Base-by-base conservation (phyloP, 2,797 vertebrate species). In the Alca torda region DNA sequence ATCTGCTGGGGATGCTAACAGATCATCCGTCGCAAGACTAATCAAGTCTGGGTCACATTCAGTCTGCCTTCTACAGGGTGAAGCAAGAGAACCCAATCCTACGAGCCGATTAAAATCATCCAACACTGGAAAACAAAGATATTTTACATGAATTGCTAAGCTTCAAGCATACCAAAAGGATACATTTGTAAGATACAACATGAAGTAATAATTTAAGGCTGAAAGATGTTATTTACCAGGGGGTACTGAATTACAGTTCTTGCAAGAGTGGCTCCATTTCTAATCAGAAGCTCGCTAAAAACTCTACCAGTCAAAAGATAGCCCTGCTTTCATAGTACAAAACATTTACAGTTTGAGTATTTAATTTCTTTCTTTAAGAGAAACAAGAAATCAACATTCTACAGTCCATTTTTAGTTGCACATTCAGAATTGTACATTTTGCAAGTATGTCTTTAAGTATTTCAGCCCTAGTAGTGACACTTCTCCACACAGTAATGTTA, bases 11-110 rank as follows among this genome's bases (percentile, higher is more conserved):
- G 99, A 97, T 14, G 95, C 95, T 85, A 99, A 93, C 6, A 99
- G 98, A 87, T 99, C 99, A 39, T 99, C 99, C 0, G 99, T 99
- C 6, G 98, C 98, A 84, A 99, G 97, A 48, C 99, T 99, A 28
- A 98, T 56, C 17, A 96, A 93, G 76, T 99, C 99, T 4, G 93
- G 64, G 70, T 99, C 98, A 86, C 79, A 45, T 21, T 77, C 57
- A 51, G 74, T 60, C 57, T 70, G 80, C 61, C 97, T 97, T 97
- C 96, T 70, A 92, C 73, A 3, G 96, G 97, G 19, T 20, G 93
- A 69, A 13, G 51, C 20, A 15, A 56, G 41, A 37, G 63, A 82
- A 59, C 30, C n/a, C 72, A 76, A 35, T 19, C 45, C 65, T 19
- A 41, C 13, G 9, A 14, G 63, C 56, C 45, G 68, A 64, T 61